phyloP scores from a whole-genome alignment of 2,888 invertebrate species.

The Dione vanillae region DNA sequence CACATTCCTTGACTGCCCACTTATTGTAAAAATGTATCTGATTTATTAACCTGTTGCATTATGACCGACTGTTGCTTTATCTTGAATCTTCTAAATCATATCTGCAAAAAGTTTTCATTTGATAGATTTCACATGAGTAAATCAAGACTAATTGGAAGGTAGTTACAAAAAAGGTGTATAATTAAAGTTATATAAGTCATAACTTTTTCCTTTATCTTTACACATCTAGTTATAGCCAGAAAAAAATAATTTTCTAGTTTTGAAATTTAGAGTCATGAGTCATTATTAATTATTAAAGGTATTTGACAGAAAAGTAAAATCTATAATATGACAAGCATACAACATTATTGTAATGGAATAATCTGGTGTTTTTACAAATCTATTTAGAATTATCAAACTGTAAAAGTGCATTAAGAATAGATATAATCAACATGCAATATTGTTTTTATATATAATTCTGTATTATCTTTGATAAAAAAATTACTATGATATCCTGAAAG shows the following conservation, averaged over 20 bases:
- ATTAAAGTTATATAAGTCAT: not conserved
- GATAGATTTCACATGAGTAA: constrained; percentile 14
- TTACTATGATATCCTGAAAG: not conserved
- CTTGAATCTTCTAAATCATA: constrained; percentile 29
- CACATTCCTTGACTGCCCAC: constrained; percentile 71
- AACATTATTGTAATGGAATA: not conserved
- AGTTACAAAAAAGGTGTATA: not conserved
- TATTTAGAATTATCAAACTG: constrained; percentile 1
- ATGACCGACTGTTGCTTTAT: constrained; percentile 39
- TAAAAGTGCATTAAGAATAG: not conserved
- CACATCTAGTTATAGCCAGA: not conserved
- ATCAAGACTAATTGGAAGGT: constrained; percentile 4
- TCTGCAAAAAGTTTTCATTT: constrained; percentile 11
- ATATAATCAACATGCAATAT: constrained; percentile 1
- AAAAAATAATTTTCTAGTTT: not conserved
- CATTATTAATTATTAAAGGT: not conserved
- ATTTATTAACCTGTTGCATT: constrained; percentile 59
- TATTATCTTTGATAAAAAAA: constrained; percentile 1
- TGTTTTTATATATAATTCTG: not conserved
- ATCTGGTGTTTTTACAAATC: not conserved
- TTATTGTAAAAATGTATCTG: constrained; percentile 68
- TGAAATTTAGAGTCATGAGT: not conserved
- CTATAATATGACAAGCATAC: not conserved
- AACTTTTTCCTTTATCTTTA: not conserved
- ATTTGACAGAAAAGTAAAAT: not conserved